Base-by-base conservation (phyloP, 2,888 invertebrate species). In the Tridacna gigas region DNA sequence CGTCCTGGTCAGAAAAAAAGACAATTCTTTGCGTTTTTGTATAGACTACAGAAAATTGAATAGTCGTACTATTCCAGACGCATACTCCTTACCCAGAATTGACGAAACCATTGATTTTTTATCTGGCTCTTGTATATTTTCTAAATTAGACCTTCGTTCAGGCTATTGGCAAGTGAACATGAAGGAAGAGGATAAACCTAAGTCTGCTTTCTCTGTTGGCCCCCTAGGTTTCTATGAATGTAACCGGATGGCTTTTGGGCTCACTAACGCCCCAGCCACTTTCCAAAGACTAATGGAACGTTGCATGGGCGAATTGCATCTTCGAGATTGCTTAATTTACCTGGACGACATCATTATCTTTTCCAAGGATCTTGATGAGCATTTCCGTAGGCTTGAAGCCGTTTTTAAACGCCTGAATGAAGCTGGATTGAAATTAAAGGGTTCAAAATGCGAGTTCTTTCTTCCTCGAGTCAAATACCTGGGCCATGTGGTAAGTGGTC, bases 361-460 rank as follows among this genome's bases (percentile, higher is more conserved):
- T 71, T 73, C 48, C 15, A 9, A 25, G 11, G 69, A 18, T 9
- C 13, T 73, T n/a, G 75, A 75, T 5, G 51, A 26, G 5, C 74
- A 74, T 56, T 37, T 79, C 2, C 7, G 25, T 20, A 12, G 67
- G 12, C 25, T 74, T 9, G 63, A 61, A 63, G 65, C 74, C 12
- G 63, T 74, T 3, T 79, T 79, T 74, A 2, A 7, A 12, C n/a
- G 51, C n/a, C 37, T 79, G 4, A 51, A 63, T 12, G 63, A 74
- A 25, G 12, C 22, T 51, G 73, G 77, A 18, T 65, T 81, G 37
- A 73, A 81, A 25, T 63, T 81, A 0, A 81, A 77, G 26, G 77
- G 77, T 18, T 63, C 73, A 0, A 81, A 81, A 60, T 77, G 81
- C 63, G 77, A 77, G 20, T 77, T 77, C 18, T 67, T 74, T 20